Base-by-base conservation (phyloP, 1,140 invertebrate genomes). In the Drosophila chauvacae region DNA sequence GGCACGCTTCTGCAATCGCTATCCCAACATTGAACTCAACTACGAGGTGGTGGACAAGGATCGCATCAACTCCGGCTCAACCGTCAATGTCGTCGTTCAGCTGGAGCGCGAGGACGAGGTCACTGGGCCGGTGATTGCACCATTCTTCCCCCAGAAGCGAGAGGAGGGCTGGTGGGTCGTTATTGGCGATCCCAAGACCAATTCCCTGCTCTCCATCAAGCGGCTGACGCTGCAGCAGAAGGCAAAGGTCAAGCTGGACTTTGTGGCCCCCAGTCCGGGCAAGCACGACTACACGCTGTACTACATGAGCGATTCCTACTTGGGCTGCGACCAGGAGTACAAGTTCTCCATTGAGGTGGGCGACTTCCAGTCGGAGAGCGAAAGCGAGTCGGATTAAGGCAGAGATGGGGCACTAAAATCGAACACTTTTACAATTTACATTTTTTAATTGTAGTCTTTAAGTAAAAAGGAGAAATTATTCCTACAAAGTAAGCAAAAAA, bases 91-190 rank as follows among this genome's bases (percentile, higher is more conserved):
- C 7, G 94, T 96, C n/a, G 98, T 99, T 4, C 96, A 97, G 50
- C 92, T 99, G 59, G 98, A 99, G 93, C 94, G 99, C 70, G 99
- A 99, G 92, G 98, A 99, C 93, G 98, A 99, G 93, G 95, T 98
- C n/a, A 96, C 96, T 2, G 98, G 98, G 0, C 98, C 98, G 0
- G 98, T 99, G 7, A 97, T 99, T 66, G 99, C 99, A 18, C 99
- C 99, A 0, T 97, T 98, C 93, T 99, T 99, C 94, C 98, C 99
- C 45, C 97, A 97, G 95, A 99, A 99, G 96, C 96, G 98, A 51
- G 99, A 99, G 93, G 99, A 99, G 94, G 98, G 98, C 42, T 99
- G 99, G 99, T 99, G 99, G 98, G 97, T 99, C 7, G 98, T 99
- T 18, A 98, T 99, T 88, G 98, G 99, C 2, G 98, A 99, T 93